Conservation (phyloP, 2,888 invertebrate species). For the Amphipoea lucens region DNA sequence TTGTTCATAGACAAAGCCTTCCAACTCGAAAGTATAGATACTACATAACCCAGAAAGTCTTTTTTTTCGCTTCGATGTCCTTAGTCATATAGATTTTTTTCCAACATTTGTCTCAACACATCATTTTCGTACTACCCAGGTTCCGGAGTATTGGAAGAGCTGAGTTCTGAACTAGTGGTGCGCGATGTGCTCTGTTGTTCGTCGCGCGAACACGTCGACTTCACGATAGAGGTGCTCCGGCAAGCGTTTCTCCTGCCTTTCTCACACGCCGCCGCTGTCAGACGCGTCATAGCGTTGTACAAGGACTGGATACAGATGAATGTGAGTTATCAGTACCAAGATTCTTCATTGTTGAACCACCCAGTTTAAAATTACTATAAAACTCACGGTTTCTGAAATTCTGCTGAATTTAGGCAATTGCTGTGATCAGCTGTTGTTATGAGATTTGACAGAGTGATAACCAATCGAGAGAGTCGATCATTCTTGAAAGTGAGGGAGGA, state of each 20-base stretch:
- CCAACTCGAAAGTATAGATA: background rate
- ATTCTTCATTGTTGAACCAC: background rate
- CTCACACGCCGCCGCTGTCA: conserved; percentile 95
- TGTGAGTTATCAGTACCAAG: conserved; percentile 80
- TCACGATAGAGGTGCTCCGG: conserved; percentile 97
- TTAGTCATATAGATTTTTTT: background rate
- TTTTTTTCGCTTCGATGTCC: background rate
- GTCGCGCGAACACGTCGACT: conserved; percentile 97
- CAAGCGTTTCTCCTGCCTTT: conserved; percentile 98
- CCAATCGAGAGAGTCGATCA: background rate
- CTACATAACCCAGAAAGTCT: background rate
- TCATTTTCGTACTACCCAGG: conserved; percentile 60
- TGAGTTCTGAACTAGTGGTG: conserved; percentile 92
- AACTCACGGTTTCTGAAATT: background rate
- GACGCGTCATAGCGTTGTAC: conserved; percentile 97
- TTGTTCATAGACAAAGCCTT: background rate
- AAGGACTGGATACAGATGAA: conserved; percentile 98
- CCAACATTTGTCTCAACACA: background rate
- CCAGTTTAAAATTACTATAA: background rate
- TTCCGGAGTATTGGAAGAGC: conserved; percentile 81
- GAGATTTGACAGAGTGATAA: background rate
- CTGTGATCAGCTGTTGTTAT: background rate
- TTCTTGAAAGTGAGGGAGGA: no score
- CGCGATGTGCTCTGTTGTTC: conserved; percentile 96
- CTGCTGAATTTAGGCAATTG: background rate